Evolutionary conservation across 2,797 vertebrate species (phyloP).

Genomic region (Cyprinella venusta): DNA sequence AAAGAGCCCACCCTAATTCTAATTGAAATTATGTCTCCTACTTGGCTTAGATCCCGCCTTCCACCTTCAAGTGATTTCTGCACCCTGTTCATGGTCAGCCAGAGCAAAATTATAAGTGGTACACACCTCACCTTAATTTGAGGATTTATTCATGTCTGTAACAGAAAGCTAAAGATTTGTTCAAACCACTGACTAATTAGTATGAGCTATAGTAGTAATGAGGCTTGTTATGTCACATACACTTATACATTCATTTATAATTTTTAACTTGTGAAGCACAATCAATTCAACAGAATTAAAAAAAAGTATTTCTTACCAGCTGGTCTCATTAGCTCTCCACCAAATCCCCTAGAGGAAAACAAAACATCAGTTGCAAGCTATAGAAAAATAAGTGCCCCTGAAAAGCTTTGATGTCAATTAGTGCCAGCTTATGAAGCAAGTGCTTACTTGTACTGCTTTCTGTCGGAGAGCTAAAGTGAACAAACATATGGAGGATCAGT

Average conservation of each 20-base stretch:
- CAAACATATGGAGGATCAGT: background rate
- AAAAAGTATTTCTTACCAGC: constrained; percentile 78
- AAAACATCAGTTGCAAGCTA: constrained; percentile 22
- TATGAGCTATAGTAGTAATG: background rate
- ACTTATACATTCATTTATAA: background rate
- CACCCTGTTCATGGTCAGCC: constrained; percentile 3
- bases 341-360: constrained; percentile 83
- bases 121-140: constrained; percentile 2
- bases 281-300: background rate
- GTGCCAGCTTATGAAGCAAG: background rate
- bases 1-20: background rate
- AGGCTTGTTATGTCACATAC: background rate
- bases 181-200: background rate
- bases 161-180: background rate
- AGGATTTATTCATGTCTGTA: background rate
- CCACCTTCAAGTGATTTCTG: constrained; percentile 1
- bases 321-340: constrained; percentile 92
- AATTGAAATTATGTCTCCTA: background rate
- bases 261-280: background rate
- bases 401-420: constrained; percentile 26
- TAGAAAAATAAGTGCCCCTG: background rate
- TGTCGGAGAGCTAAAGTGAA: constrained; percentile 81
- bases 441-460: constrained; percentile 90
- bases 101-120: background rate
- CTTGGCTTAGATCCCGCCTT: background rate